Percentiles rank a stretch among this genome's conserved stretches.
Conservation (phyloP, 2,113 vertebrate species). For the Astur gentilis region DNA sequence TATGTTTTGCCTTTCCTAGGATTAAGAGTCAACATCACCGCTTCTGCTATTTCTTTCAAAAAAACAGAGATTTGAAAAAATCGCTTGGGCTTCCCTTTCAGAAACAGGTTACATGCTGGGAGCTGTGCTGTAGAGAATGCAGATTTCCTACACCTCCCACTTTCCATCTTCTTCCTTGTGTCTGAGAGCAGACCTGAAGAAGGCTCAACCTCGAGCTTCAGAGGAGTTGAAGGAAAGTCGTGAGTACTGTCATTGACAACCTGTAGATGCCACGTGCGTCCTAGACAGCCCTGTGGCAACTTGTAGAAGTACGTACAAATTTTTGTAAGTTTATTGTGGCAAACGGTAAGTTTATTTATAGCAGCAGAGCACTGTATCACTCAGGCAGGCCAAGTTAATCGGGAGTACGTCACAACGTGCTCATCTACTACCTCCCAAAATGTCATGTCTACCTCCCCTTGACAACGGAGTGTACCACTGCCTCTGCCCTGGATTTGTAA, state of each 20-base stretch:
- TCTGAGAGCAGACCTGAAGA: background rate
- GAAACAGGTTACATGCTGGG: background rate
- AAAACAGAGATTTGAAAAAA: background rate
- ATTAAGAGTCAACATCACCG: background rate
- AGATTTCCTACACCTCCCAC: background rate
- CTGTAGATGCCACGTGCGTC: background rate
- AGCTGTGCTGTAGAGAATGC: accelerated
- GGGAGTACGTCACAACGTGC: background rate
- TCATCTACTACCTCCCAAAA: background rate
- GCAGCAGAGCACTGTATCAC: background rate
- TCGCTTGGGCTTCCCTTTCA: background rate
- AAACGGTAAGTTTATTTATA: background rate
- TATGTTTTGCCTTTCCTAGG: background rate
- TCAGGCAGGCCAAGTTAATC: background rate
- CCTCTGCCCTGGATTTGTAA: background rate
- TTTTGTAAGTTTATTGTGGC: background rate
- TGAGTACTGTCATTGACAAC: background rate
- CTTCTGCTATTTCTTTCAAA: background rate
- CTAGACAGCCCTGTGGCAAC: background rate
- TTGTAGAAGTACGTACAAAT: background rate
- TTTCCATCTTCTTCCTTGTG: background rate
- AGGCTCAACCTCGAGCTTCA: background rate
- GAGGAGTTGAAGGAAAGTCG: background rate
- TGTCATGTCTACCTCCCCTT: background rate
- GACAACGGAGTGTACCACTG: background rate